These are phyloP conservation scores for Drosophila affinis DNA, from an alignment of 2,888 invertebrate genomes.

Conservation along the genomic window DNA sequence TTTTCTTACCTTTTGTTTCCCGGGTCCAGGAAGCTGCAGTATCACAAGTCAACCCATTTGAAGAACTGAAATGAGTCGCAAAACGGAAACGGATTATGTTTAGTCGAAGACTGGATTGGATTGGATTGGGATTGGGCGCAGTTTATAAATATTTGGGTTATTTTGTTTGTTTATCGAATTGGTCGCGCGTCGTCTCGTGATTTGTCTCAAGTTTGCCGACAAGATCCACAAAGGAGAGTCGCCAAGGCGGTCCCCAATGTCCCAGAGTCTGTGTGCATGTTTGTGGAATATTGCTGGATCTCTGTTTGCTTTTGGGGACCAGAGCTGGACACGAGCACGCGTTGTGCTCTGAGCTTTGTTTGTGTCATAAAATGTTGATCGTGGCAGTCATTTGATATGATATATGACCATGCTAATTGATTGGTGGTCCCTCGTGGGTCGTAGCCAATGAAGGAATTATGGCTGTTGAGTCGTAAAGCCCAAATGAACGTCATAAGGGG, in stretches of 20 bases:
- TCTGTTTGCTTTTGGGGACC: conserved; percentile 25
- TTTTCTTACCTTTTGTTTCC: conserved; percentile 83
- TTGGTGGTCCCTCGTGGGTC: conserved; percentile 21
- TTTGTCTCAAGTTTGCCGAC: conserved; percentile 38
- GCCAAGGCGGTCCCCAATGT: conserved; percentile 4
- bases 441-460: background rate
- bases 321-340: conserved; percentile 50
- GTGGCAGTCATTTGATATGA: conserved; percentile 45
- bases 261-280: conserved; percentile 1
- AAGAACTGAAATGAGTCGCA: conserved; percentile 80
- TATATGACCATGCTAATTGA: conserved; percentile 53
- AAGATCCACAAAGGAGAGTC: background rate
- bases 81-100: conserved; percentile 15
- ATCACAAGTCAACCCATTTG: conserved; percentile 84
- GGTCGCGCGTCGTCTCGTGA: conserved; percentile 19
- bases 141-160: background rate
- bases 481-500: background rate
- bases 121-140: no score
- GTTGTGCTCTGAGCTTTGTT: conserved; percentile 37
- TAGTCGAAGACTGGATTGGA: background rate
- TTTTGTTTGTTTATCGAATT: conserved; percentile 43
- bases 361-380: conserved; percentile 41
- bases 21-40: conserved; percentile 83
- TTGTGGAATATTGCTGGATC: background rate
- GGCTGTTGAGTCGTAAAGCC: conserved; percentile 7